Percentiles rank a stretch among this genome's conserved stretches.
phyloP scores from a whole-genome alignment of 2,113 vertebrate species.

The Mormyrus lacerda region DNA sequence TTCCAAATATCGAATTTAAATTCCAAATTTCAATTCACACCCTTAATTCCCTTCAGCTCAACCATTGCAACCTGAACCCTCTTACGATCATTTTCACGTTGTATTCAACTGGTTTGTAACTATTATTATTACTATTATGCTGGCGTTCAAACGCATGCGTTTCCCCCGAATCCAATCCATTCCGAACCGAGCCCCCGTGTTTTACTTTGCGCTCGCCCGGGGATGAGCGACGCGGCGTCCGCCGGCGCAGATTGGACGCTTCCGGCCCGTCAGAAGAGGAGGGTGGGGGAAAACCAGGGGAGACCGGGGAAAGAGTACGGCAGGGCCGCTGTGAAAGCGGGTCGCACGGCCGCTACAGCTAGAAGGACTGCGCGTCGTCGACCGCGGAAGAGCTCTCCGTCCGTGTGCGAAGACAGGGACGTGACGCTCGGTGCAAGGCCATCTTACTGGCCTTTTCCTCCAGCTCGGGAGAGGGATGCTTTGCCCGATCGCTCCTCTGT shows the following conservation, averaged over 20 bases:
- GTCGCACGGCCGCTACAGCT: conserved; percentile 20
- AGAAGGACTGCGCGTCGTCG: conserved; percentile 3
- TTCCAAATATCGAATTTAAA: background rate
- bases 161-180: conserved; percentile 9
- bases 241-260: conserved; percentile 23
- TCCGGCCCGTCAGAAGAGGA: conserved; percentile 6
- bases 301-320: conserved; percentile 20
- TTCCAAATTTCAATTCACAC: background rate
- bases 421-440: background rate
- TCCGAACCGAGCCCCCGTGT: background rate
- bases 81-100: background rate
- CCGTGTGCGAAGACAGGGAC: background rate
- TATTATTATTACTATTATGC: background rate
- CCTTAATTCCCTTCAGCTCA: background rate
- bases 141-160: background rate
- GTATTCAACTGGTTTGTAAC: background rate
- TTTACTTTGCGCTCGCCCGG: background rate
- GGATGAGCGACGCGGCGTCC: conserved; percentile 6
- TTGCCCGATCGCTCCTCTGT: background rate
- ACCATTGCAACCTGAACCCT: background rate
- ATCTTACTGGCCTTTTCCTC: background rate
- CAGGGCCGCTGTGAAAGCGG: background rate
- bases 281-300: conserved; percentile 8
- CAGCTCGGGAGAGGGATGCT: background rate
- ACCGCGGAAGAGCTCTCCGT: conserved; percentile 11